Conservation (phyloP, 2,113 vertebrate species). For the Clarias batrachus region DNA sequence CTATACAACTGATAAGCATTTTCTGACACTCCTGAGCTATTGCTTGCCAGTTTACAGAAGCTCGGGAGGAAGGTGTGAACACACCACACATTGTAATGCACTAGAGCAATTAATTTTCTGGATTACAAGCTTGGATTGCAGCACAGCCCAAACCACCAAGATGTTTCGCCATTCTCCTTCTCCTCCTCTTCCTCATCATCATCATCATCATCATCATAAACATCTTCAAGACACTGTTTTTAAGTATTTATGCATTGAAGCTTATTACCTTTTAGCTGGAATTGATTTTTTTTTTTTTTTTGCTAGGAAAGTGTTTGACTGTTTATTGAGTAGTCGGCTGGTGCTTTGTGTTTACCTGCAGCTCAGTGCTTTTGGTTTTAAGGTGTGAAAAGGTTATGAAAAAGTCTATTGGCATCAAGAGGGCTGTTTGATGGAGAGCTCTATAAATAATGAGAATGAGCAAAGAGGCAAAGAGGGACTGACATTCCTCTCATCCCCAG, state of each 20-base stretch:
- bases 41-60: conserved; percentile 47
- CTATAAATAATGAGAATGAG: conserved; percentile 61
- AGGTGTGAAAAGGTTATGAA: conserved; percentile 58
- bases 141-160: conserved; percentile 4
- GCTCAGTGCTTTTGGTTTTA: conserved; percentile 9
- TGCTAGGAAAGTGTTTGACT: background rate
- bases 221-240: background rate
- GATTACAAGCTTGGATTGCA: conserved; percentile 14
- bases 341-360: conserved; percentile 36
- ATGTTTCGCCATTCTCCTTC: background rate
- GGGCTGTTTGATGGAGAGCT: conserved; percentile 32
- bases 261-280: background rate
- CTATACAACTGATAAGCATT: background rate
- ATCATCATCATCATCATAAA: background rate
- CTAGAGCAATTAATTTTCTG: conserved; percentile 45
- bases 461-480: conserved; percentile 47
- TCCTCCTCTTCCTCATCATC: background rate
- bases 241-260: background rate
- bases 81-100: conserved; percentile 29
- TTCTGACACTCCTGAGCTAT: conserved; percentile 36
- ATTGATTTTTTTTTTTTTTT: background rate
- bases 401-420: conserved; percentile 42
- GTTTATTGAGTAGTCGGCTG: background rate
- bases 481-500: conserved; percentile 25
- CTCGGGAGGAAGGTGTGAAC: conserved; percentile 41